Base-by-base conservation (phyloP, 2,113 vertebrate species). In the Sphyrna mokarran region DNA sequence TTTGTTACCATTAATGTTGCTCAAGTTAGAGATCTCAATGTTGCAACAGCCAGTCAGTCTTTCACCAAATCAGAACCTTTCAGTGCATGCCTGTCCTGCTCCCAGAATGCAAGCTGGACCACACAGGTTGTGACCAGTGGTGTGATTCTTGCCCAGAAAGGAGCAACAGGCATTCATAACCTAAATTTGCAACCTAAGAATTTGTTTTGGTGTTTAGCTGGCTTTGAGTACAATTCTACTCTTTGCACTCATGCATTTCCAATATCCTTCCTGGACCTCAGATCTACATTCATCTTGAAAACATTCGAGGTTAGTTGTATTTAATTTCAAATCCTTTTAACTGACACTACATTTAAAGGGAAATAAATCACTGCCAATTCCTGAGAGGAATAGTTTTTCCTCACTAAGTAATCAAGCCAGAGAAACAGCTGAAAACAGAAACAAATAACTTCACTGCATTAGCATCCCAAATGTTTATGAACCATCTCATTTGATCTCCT, bases 281-380 rank as follows among this genome's bases (percentile, higher is more conserved):
- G 94, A 33, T 93, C 68, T 29, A 16, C 48, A 26, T 29, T 94
- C 1, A 3, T 48, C 10, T 95, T 14, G 69, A 43, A 95, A 93
- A 93, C 69, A 95, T 3, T 26, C 90, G 33, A 94, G 29, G 26
- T 72, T 13, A 70, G 69, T 48, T 72, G 33, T 3, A 91, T 37
- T 94, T 94, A 8, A 70, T 48, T 95, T 95, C 68, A 95, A 94
- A 43, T 70, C 22, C 26, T 72, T 43, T 95, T 70, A 95, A 72
- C 16, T 40, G 10, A 3, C 1, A 69, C 72, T 95, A 5, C 29
- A 70, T 95, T 89, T 58, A 58, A 89, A 89, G 6, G 54, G 85
- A 54, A 89, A 89, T 26, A 89, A 89, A 29, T 29, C 86, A 54
- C 11, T 58, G 10, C 43, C 9, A 23, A 29, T 43, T 43, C 70